Percentiles rank a stretch among this genome's conserved stretches.
phyloP scores from a whole-genome alignment of 2,797 vertebrate species.

The Choloepus didactylus region DNA sequence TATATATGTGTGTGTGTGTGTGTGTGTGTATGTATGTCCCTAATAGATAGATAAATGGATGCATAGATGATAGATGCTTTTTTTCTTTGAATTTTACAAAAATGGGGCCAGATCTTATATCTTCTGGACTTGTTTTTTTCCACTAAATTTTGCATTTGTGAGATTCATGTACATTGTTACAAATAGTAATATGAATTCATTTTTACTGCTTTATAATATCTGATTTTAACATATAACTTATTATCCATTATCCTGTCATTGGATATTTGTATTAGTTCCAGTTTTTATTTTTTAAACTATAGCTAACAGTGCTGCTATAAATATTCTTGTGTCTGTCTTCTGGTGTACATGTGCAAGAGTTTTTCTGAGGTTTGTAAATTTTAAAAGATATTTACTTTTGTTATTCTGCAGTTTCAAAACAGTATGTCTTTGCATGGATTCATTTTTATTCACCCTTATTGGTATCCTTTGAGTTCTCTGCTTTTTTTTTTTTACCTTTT shows the following conservation, averaged over 20 bases:
- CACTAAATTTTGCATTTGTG: neutral
- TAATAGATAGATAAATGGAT: too few species aligned
- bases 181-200: neutral
- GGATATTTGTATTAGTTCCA: conserved; percentile 6
- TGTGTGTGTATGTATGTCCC: too few species aligned
- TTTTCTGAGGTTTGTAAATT: too few species aligned
- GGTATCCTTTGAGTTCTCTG: too few species aligned
- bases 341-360: neutral
- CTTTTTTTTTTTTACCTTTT: neutral
- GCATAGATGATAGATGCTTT: neutral
- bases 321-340: neutral
- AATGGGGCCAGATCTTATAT: neutral
- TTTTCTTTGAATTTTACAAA: neutral
- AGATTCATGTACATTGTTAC: neutral
- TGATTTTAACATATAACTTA: neutral
- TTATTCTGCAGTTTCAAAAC: too few species aligned
- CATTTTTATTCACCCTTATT: too few species aligned
- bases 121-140: neutral
- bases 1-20: too few species aligned
- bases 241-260: neutral
- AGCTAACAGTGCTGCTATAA: neutral
- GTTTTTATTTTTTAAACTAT: neutral
- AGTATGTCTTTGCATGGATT: too few species aligned
- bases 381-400: too few species aligned
- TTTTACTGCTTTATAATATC: neutral